Percentiles rank a stretch among this genome's conserved stretches.
Conservation (phyloP, 1,140 invertebrate genomes). For the Bombus balteatus region DNA sequence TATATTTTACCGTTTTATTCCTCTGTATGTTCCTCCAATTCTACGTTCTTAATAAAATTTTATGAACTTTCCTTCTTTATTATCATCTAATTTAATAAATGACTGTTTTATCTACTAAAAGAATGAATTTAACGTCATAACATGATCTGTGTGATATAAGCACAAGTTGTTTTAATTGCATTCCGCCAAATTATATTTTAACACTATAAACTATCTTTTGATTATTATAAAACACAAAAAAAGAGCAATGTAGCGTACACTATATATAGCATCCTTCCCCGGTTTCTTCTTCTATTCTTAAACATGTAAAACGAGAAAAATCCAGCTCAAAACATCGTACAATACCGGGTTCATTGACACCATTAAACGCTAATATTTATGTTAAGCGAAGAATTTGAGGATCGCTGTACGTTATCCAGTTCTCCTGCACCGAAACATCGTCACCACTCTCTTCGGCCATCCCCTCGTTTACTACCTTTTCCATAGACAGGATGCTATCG, state of each 20-base stretch:
- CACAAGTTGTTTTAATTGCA: background rate
- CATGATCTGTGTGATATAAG: background rate
- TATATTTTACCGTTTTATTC: background rate
- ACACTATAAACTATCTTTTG: too few species aligned
- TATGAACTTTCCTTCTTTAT: background rate
- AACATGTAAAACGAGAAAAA: background rate
- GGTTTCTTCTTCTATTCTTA: background rate
- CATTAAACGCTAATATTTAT: background rate
- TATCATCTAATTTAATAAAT: background rate
- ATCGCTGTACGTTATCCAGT: slow-evolving; percentile 24
- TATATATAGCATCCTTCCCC: background rate
- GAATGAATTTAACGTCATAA: background rate
- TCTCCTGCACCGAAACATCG: slow-evolving; percentile 8
- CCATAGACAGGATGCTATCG: slow-evolving; percentile 54
- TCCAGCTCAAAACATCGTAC: background rate
- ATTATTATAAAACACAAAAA: background rate
- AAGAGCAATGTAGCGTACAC: background rate
- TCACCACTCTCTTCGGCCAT: slow-evolving; percentile 40
- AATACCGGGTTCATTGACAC: background rate
- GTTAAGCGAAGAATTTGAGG: slow-evolving; percentile 24
- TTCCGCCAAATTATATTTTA: too few species aligned
- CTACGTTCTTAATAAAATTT: background rate
- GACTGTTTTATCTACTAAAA: too few species aligned
- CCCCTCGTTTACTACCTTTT: slow-evolving; percentile 61
- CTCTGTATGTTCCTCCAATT: background rate